Base-by-base conservation (phyloP, 2,797 vertebrate species). In the Acanthopagrus latus region DNA sequence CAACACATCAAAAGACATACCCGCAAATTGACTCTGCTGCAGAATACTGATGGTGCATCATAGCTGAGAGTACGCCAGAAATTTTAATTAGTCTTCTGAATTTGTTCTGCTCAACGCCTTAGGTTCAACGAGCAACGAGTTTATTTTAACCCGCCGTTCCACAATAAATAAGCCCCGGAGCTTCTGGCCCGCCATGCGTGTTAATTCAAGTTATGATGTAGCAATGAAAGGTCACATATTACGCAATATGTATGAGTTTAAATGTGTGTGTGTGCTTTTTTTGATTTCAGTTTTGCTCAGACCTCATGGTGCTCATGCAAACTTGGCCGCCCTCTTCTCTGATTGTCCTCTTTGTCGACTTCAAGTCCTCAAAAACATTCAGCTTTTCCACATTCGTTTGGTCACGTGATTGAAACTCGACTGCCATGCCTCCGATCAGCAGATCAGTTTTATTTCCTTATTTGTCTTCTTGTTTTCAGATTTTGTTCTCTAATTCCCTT, bases 381-480 rank as follows among this genome's bases (percentile, higher is more conserved):
- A 9, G 9, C 13, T 51, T 51, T 48, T 54, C n/a, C 23, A 7
- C 10, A 46, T 64, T 44, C 17, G 58, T 68, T 51, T 82, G n/a
- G 27, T n/a, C 58, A 67, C n/a, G 29, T 80, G 70, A 57, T 70
- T 16, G 9, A 48, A 57, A 50, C 33, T 25, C 13, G 7, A 54
- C 27, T 29, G 12, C 11, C 20, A 20, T 33, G 47, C n/a, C 3
- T 56, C 70, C 10, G 21, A 16, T 64, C 70, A 82, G 52, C 52
- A 43, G 75, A 74, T 74, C 3, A 16, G 56, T 68, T 77, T 66
- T 46, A 78, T 63, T 84, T 88, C 80, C 72, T 50, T 18, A 54
- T 80, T 82, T 62, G 23, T 52, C 57, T 79, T 85, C 57, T 64
- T 8, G 8, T 47, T 72, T 66, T 14, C 10, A 65, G 59, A 25